Conservation (phyloP, 1,140 invertebrate genomes). For the Penaeus chinensis region DNA sequence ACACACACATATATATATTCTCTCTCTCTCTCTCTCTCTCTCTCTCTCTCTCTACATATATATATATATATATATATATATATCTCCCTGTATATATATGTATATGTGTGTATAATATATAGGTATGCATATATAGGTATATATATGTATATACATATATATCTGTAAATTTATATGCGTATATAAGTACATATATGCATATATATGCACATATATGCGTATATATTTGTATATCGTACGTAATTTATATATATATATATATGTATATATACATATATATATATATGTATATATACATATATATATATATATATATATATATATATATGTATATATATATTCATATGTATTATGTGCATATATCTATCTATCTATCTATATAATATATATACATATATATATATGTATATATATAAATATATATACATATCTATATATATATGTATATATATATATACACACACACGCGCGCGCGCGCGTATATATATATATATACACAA, state of each 20-base stretch:
- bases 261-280: neutral
- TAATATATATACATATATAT: constrained; percentile 29
- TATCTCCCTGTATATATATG: neutral
- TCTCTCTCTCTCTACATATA: neutral
- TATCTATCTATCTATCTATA: neutral
- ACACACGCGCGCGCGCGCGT: neutral
- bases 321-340: neutral
- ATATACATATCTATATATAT: constrained; percentile 20
- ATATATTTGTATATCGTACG: neutral
- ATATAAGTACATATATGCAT: neutral
- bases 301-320: constrained; percentile 12
- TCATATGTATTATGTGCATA: neutral
- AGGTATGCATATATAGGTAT: neutral
- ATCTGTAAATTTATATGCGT: neutral
- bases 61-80: neutral
- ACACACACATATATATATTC: neutral
- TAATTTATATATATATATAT: neutral
- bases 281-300: neutral
- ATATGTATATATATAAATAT: constrained; percentile 29
- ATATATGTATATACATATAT: neutral
- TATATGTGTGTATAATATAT: constrained; percentile 12
- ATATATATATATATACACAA: neutral
- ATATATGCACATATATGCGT: neutral
- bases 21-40: neutral
- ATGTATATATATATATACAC: neutral